These are phyloP conservation scores for Eurytoma californica DNA, from an alignment of 2,888 invertebrate genomes.

Conservation along the genomic window DNA sequence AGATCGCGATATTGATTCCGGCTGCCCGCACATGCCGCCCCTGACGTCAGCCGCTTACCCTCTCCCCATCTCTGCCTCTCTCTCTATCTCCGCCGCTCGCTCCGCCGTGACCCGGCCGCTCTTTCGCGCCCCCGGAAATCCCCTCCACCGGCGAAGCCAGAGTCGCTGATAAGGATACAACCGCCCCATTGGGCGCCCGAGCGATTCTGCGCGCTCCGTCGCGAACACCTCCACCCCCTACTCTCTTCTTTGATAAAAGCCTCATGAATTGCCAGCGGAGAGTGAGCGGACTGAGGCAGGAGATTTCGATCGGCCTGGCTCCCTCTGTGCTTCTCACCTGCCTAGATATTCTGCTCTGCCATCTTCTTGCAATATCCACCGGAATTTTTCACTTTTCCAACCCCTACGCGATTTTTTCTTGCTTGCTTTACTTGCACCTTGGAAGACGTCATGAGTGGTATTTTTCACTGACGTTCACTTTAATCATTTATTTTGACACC, in stretches of 20 bases:
- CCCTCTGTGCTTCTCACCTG: too few species aligned
- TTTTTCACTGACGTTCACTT: too few species aligned
- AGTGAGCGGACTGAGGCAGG: not conserved
- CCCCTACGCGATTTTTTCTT: too few species aligned
- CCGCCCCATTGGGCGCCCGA: constrained; percentile 34
- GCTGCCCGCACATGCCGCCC: constrained; percentile 62
- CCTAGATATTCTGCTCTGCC: too few species aligned
- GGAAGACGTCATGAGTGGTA: too few species aligned
- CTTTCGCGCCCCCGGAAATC: not conserved
- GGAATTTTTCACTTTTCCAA: too few species aligned
- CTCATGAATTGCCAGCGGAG: not conserved
- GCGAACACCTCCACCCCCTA: not conserved
- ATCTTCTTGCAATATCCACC: too few species aligned
- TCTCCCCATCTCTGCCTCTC: not conserved
- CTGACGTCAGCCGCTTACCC: constrained; percentile 34
- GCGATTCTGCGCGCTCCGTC: constrained; percentile 41
- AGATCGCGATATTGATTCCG: constrained; percentile 69
- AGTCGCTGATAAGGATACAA: constrained; percentile 29
- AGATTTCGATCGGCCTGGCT: too few species aligned
- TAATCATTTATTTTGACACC: too few species aligned
- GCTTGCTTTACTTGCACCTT: too few species aligned
- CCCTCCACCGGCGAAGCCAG: not conserved
- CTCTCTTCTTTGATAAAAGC: not conserved
- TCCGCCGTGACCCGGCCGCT: not conserved
- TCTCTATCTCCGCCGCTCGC: not conserved